phyloP scores from a whole-genome alignment of 2,113 vertebrate genomes.

The Engraulis encrasicolus region DNA sequence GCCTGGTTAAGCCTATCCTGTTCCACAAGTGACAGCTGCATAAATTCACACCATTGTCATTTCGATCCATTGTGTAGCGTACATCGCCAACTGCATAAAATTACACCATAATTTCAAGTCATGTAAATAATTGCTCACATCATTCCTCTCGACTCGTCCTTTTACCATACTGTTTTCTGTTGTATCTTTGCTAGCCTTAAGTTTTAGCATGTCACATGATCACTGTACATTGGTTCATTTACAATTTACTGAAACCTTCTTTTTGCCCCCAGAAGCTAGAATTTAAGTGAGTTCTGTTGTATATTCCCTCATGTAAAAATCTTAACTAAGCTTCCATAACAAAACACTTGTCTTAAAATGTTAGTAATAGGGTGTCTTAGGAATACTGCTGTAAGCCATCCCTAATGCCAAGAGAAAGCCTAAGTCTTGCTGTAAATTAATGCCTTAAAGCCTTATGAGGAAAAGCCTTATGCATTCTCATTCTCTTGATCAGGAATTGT shows the following conservation, averaged over 20 bases:
- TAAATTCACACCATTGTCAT: slow-evolving; percentile 21
- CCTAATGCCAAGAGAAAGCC: background rate
- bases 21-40: slow-evolving; percentile 82
- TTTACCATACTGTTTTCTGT: background rate
- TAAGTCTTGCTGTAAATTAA: background rate
- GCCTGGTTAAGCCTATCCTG: slow-evolving; percentile 93
- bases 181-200: background rate
- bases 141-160: background rate
- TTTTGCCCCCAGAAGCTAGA: background rate
- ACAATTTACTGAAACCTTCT: background rate
- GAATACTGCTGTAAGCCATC: background rate
- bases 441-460: background rate
- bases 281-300: background rate
- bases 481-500: background rate
- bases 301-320: background rate
- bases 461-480: background rate
- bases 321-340: too few relatives aligned
- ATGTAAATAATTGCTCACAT: background rate
- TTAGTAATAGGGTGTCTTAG: background rate
- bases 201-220: background rate
- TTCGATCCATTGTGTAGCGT: too few relatives aligned
- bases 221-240: background rate
- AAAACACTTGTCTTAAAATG: background rate
- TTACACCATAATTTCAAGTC: too few relatives aligned
- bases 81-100: too few relatives aligned